phyloP scores from a whole-genome alignment of 2,113 vertebrate species.

The Eulemur rufifrons region DNA sequence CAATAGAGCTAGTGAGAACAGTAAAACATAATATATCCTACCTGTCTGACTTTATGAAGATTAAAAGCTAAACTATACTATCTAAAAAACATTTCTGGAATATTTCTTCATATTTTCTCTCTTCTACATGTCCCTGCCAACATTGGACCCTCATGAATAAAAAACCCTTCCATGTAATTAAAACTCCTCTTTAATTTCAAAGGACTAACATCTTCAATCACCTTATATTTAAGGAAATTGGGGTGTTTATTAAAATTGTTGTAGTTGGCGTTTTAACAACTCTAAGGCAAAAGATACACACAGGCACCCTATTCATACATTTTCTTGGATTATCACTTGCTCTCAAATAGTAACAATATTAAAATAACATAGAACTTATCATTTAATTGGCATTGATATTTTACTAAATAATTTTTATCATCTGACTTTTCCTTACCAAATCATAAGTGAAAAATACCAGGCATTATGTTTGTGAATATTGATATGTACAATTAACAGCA shows the following conservation, averaged over 20 bases:
- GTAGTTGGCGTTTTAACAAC: background rate
- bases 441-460: background rate
- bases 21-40: background rate
- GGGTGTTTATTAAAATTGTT: background rate
- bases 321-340: background rate
- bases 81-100: background rate
- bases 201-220: background rate
- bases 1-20: background rate
- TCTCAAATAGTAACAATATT: background rate
- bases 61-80: background rate
- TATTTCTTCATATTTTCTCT: background rate
- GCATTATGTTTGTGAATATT: background rate
- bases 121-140: background rate
- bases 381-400: background rate
- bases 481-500: too few species aligned
- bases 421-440: background rate
- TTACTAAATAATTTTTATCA: background rate
- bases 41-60: background rate
- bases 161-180: background rate
- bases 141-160: background rate
- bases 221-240: background rate
- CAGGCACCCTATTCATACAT: too few species aligned
- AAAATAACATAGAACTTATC: background rate
- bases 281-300: background rate
- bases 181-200: background rate